Conservation (phyloP, 2,113 vertebrate species). For the Accipiter virgatus region DNA sequence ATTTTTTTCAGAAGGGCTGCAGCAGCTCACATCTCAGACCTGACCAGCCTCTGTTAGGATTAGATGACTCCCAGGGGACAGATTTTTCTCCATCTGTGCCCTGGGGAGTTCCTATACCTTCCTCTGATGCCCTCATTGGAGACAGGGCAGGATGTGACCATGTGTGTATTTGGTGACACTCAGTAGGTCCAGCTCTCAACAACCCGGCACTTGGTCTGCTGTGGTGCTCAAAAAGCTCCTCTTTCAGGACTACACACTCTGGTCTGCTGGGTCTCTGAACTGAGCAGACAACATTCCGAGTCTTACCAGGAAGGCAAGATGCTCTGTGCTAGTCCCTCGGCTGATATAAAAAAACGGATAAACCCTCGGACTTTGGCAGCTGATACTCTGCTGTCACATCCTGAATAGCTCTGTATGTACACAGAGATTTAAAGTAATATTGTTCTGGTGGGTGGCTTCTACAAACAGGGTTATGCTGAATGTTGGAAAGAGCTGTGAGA, state of each 20-base stretch:
- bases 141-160: background rate
- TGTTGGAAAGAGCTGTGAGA: background rate
- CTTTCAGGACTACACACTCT: background rate
- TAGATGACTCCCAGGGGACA: background rate
- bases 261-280: background rate
- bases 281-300: rapidly evolving
- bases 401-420: background rate
- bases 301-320: background rate
- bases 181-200: background rate
- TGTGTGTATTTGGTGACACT: background rate
- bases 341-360: background rate
- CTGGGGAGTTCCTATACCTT: background rate
- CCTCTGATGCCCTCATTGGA: background rate
- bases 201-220: background rate
- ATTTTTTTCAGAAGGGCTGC: background rate
- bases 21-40: background rate
- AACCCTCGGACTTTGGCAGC: background rate
- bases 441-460: background rate
- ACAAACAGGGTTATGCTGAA: background rate
- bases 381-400: background rate
- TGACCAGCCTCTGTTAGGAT: background rate
- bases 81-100: background rate
- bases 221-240: background rate
- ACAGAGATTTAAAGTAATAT: background rate
- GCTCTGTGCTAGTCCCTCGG: background rate